Evolutionary conservation across 2,888 invertebrate species (phyloP).

Genomic region (Metallyticus violacea): DNA sequence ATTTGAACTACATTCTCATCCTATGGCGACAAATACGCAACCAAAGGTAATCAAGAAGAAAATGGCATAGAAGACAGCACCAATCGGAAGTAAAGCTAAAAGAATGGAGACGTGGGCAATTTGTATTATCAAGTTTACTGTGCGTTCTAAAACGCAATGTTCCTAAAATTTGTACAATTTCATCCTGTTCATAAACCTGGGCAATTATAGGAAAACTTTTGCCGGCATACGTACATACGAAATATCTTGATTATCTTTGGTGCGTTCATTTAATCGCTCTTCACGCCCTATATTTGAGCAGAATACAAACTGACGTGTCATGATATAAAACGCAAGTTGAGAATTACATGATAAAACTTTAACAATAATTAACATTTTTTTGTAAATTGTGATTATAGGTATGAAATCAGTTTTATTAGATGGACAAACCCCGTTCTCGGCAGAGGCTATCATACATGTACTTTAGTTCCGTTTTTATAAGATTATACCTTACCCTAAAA

Average conservation of each 20-base stretch:
- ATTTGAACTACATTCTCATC: neutral
- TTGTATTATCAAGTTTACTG: neutral
- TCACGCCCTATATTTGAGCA: neutral
- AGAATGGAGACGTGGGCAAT: neutral
- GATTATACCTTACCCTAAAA: neutral
- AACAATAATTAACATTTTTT: neutral
- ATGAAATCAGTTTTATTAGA: neutral
- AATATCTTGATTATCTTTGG: neutral
- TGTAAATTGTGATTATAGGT: neutral
- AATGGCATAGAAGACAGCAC: neutral
- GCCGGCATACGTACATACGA: neutral
- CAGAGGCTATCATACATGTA: neutral
- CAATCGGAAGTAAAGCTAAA: neutral
- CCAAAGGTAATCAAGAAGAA: neutral
- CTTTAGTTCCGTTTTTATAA: neutral
- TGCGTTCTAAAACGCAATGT: neutral
- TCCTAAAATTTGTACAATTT: neutral
- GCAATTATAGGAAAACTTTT: neutral
- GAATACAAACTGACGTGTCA: neutral
- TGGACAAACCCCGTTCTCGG: neutral
- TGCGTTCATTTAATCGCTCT: neutral
- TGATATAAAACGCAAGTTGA: neutral
- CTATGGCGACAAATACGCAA: neutral
- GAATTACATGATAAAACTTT: neutral
- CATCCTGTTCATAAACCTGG: neutral